These are phyloP conservation scores for Aeoliscus strigatus DNA, from an alignment of 2,797 vertebrate genomes.

Conservation along the genomic window DNA sequence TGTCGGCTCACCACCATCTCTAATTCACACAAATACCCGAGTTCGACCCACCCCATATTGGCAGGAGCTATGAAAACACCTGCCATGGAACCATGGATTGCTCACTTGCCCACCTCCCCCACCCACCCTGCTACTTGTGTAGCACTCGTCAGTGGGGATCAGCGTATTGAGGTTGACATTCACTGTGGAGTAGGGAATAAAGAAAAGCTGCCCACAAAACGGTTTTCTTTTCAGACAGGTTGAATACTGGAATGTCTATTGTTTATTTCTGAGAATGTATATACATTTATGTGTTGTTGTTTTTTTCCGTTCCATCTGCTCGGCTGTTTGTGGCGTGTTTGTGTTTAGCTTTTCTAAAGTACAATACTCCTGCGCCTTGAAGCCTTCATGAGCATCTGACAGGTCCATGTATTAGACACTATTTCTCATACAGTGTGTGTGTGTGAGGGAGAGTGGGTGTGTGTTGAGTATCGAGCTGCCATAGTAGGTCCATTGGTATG, in stretches of 20 bases:
- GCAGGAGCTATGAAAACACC: too few species aligned
- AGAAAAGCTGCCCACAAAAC: constrained; percentile 14
- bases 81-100: too few species aligned
- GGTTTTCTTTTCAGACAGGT: constrained; percentile 10
- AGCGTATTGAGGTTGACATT: constrained; percentile 39
- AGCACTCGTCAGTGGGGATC: constrained; percentile 20
- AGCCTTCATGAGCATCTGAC: constrained; percentile 17
- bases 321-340: background rate
- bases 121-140: constrained; percentile 7
- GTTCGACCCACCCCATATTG: too few species aligned
- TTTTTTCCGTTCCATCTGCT: background rate
- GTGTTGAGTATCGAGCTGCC: constrained; percentile 50
- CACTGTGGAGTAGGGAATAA: constrained; percentile 29
- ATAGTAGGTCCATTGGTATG: constrained; percentile 69
- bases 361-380: constrained; percentile 4
- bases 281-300: too few species aligned
- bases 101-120: constrained; percentile 3
- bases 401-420: too few species aligned
- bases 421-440: constrained; percentile 1
- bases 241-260: constrained; percentile 10
- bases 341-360: background rate
- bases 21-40: too few species aligned
- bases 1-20: too few species aligned
- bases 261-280: constrained; percentile 5
- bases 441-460: constrained; percentile 19